These are phyloP conservation scores for Agapornis canus DNA, from an alignment of 2,797 vertebrate genomes.

Conservation along the genomic window DNA sequence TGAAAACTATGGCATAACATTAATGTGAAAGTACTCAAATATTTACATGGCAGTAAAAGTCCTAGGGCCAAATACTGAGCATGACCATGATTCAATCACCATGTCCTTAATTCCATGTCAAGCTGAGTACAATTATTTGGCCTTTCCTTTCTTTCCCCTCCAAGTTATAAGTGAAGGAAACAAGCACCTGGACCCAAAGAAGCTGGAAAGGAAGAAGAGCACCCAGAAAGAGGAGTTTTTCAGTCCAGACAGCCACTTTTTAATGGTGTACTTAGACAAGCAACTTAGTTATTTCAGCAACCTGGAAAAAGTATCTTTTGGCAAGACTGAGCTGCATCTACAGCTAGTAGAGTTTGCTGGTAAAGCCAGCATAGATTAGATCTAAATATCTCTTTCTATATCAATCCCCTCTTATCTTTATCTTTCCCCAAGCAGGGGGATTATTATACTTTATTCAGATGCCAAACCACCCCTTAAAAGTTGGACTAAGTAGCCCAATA, in stretches of 20 bases:
- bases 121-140: not conserved
- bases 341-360: not conserved
- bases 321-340: not conserved
- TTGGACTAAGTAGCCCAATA: not conserved
- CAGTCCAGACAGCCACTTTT: not conserved
- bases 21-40: not conserved
- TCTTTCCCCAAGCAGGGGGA: not conserved
- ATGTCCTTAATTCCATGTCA: not conserved
- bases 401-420: not conserved
- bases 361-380: not conserved
- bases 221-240: not conserved
- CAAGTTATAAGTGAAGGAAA: not conserved
- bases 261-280: not conserved
- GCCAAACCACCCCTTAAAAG: not conserved
- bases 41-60: not conserved
- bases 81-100: not conserved
- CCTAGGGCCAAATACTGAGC: not conserved
- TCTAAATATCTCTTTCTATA: not conserved
- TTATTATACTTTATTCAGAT: not conserved
- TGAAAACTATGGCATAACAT: not conserved
- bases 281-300: not conserved
- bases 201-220: not conserved
- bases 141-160: not conserved
- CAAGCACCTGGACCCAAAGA: not conserved
- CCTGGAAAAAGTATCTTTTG: not conserved